These are phyloP conservation scores for Arctopsyche grandis DNA, from an alignment of 1,140 invertebrate species.

Conservation along the genomic window DNA sequence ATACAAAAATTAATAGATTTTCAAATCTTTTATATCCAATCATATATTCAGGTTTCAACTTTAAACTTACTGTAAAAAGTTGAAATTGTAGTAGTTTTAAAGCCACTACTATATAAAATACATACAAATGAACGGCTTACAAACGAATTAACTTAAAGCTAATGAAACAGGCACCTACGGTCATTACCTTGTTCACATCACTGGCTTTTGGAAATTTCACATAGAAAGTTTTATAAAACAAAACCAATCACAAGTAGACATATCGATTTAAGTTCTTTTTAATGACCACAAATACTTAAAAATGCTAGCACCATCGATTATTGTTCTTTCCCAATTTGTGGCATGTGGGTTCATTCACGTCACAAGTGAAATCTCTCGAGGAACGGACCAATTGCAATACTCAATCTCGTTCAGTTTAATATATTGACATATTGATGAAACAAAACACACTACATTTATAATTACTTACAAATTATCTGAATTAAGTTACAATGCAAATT, in stretches of 20 bases:
- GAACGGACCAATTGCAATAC: neutral
- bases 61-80: neutral
- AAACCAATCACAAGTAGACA: slow-evolving; percentile 21
- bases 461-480: neutral
- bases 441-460: slow-evolving; percentile 9
- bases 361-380: neutral
- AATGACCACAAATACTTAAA: slow-evolving; percentile 2
- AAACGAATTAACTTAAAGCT: slow-evolving; percentile 52
- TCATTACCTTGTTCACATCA: slow-evolving; percentile 53
- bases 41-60: slow-evolving; percentile 10
- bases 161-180: slow-evolving; percentile 54
- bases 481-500: too few species aligned
- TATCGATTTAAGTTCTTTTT: neutral
- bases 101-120: slow-evolving; percentile 28
- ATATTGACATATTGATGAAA: neutral
- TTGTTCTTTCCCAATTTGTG: neutral
- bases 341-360: neutral
- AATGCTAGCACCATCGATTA: slow-evolving; percentile 44
- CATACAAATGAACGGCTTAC: slow-evolving; percentile 44
- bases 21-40: slow-evolving; percentile 1
- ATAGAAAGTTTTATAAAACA: neutral
- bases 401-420: neutral
- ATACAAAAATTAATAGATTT: too few species aligned
- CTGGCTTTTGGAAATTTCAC: slow-evolving; percentile 39
- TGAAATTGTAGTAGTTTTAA: neutral